These are phyloP conservation scores for Tachystola acroxantha DNA, from an alignment of 2,888 invertebrate species.

Conservation along the genomic window DNA sequence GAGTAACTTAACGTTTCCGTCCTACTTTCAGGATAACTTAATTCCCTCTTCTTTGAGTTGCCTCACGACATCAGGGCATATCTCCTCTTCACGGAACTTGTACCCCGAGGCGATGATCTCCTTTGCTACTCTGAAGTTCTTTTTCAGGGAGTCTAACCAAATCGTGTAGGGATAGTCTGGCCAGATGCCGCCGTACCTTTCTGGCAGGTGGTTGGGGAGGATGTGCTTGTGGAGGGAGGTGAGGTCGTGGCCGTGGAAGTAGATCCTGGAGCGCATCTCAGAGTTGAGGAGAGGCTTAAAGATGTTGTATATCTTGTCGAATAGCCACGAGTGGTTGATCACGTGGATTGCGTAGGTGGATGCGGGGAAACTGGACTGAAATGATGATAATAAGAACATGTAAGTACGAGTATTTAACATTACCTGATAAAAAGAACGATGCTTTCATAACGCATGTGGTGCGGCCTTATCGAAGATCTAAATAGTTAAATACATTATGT, in stretches of 20 bases:
- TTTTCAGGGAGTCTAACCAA: conserved; percentile 82
- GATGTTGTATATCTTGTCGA: conserved; percentile 86
- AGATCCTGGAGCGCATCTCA: conserved; percentile 81
- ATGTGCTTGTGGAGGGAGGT: conserved; percentile 86
- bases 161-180: conserved; percentile 86
- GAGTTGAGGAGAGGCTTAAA: conserved; percentile 87
- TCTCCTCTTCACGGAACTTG: conserved; percentile 66
- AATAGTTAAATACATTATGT: too few species aligned
- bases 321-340: conserved; percentile 89
- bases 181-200: conserved; percentile 82
- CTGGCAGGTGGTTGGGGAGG: conserved; percentile 83
- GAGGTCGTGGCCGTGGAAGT: conserved; percentile 85
- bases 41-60: conserved; percentile 54
- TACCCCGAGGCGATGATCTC: conserved; percentile 82
- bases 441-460: too few species aligned
- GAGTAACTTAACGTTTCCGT: too few species aligned
- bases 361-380: conserved; percentile 85
- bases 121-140: conserved; percentile 76
- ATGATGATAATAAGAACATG: too few species aligned
- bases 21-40: conserved; percentile 33
- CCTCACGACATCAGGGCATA: conserved; percentile 50
- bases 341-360: conserved; percentile 86
- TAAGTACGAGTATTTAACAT: conserved; percentile 6
- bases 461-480: too few species aligned
- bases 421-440: too few species aligned